Evolutionary conservation across 92 coral and sea anemone species (phyloP).

Genomic region (Zoanthus solanderi): DNA sequence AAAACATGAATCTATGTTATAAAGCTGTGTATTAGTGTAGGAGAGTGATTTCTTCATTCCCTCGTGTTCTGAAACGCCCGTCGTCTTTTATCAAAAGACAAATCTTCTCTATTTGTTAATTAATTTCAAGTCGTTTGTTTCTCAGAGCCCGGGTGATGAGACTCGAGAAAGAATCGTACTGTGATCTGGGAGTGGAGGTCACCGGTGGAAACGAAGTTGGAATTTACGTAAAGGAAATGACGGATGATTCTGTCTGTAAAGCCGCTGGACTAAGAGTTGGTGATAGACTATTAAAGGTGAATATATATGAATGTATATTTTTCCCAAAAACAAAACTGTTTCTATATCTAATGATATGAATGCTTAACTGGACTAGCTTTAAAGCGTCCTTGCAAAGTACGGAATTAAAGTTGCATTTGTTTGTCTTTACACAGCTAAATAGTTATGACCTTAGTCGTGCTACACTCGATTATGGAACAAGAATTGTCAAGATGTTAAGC

Average conservation of each 20-base stretch:
- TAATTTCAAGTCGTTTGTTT: not conserved
- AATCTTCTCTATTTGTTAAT: not conserved
- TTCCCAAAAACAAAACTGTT: no score
- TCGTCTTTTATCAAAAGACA: not conserved
- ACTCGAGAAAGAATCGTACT: slow-evolving; percentile 82
- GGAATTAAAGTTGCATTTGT: not conserved
- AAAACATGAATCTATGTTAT: no score
- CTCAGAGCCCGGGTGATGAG: slow-evolving; percentile 92
- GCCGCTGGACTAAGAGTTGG: slow-evolving; percentile 88
- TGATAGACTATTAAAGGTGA: slow-evolving; percentile 92
- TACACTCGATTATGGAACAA: slow-evolving; percentile 93
- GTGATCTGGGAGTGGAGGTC: slow-evolving; percentile 86
- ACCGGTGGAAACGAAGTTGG: slow-evolving; percentile 95
- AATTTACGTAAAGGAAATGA: slow-evolving; percentile 86
- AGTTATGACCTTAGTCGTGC: slow-evolving; percentile 89
- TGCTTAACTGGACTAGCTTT: no score
- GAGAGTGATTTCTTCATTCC: no score
- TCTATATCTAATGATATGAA: no score
- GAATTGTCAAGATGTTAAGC: slow-evolving; percentile 86
- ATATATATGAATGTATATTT: not conserved
- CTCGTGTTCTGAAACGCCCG: no score
- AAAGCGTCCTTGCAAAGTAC: no score
- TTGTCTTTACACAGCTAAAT: slow-evolving; percentile 70
- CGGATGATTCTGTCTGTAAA: slow-evolving; percentile 83
- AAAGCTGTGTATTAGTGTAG: no score